These are phyloP conservation scores for Brachylomia viminalis DNA, from an alignment of 2,888 invertebrate species.

Conservation along the genomic window DNA sequence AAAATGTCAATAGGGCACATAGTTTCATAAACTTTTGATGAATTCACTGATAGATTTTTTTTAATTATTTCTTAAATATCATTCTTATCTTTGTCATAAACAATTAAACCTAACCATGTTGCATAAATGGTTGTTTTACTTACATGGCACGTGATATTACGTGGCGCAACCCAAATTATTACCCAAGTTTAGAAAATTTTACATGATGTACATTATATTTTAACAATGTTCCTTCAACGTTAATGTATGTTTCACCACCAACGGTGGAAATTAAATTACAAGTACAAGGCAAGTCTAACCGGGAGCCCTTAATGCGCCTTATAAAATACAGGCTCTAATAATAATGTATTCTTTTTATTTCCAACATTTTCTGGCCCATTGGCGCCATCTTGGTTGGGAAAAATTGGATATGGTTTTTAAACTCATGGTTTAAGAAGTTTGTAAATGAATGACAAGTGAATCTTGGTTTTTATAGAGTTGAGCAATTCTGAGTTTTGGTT, in stretches of 20 bases:
- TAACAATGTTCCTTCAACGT: slow-evolving; percentile 49
- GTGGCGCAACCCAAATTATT: slow-evolving; percentile 41
- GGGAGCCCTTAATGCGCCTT: slow-evolving; percentile 22
- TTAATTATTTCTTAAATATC: background rate
- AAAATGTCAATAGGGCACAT: background rate
- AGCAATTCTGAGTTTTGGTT: no score
- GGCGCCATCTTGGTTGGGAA: background rate
- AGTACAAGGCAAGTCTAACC: slow-evolving; percentile 44
- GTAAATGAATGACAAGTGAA: no score
- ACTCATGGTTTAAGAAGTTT: background rate
- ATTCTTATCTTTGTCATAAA: background rate
- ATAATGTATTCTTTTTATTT: slow-evolving; percentile 28
- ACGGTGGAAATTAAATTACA: slow-evolving; percentile 50
- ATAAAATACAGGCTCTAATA: slow-evolving; percentile 26
- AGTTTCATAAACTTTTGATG: background rate
- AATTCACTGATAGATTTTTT: background rate
- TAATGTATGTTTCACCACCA: slow-evolving; percentile 50
- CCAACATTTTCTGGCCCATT: slow-evolving; percentile 5
- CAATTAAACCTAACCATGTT: slow-evolving; percentile 15
- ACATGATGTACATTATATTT: slow-evolving; percentile 52
- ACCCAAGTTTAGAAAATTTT: slow-evolving; percentile 56
- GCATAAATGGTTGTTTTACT: slow-evolving; percentile 31
- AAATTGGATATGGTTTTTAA: slow-evolving; percentile 1
- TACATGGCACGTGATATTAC: slow-evolving; percentile 40
- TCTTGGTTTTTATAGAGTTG: background rate